Conservation (phyloP, 2,113 vertebrate genomes). For the Platysternon megacephalum region DNA sequence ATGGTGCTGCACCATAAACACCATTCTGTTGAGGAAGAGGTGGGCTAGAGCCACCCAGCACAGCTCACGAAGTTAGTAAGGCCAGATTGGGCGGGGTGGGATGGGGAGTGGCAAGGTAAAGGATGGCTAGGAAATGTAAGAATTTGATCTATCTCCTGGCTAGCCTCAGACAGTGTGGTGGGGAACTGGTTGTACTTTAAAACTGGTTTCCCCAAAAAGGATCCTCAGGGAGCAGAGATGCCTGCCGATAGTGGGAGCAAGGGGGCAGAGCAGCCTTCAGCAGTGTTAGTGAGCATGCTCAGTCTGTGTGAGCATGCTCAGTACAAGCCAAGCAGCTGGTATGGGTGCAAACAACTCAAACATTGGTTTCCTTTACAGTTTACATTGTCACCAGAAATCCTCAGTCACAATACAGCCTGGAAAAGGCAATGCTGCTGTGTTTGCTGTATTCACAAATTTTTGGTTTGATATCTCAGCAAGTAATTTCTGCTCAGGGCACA, state of each 20-base stretch:
- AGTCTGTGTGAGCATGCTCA: too few relatives aligned
- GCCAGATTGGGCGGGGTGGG: not conserved
- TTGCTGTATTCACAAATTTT: fast-evolving
- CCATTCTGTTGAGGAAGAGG: not conserved
- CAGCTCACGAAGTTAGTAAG: not conserved
- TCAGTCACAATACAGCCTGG: not conserved
- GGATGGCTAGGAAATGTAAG: not conserved
- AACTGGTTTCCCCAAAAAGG: too few relatives aligned
- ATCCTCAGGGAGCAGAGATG: too few relatives aligned
- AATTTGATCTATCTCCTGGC: not conserved
- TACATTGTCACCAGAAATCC: not conserved
- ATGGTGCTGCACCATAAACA: not conserved
- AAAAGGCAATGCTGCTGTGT: not conserved
- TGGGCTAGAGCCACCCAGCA: not conserved
- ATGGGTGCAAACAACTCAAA: not conserved
- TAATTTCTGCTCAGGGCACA: not conserved
- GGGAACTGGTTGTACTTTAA: not conserved
- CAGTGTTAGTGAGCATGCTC: too few relatives aligned
- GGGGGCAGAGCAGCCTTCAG: too few relatives aligned
- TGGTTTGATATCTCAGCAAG: not conserved
- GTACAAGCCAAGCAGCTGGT: not conserved
- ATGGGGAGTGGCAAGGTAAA: not conserved
- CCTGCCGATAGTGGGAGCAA: too few relatives aligned
- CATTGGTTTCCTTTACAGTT: not conserved
- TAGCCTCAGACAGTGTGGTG: not conserved